phyloP scores from a whole-genome alignment of 2,888 invertebrate species.

The Microctonus aethiopoides region DNA sequence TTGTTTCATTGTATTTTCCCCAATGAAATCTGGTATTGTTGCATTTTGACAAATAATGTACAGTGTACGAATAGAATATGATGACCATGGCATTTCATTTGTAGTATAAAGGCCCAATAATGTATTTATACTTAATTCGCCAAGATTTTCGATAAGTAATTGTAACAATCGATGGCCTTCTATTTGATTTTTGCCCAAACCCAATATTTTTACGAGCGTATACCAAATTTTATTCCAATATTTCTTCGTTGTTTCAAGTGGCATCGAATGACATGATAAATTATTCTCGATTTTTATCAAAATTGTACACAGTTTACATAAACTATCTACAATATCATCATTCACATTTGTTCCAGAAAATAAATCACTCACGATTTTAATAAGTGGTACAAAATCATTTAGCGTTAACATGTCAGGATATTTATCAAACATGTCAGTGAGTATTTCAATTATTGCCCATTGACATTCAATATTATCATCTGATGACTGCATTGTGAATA shows the following conservation, averaged over 20 bases:
- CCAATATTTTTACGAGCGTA: slow-evolving; percentile 66
- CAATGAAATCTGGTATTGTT: slow-evolving; percentile 53
- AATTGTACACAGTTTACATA: slow-evolving; percentile 60
- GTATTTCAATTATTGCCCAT: slow-evolving; percentile 66
- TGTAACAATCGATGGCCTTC: slow-evolving; percentile 66
- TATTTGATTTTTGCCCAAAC: slow-evolving; percentile 66
- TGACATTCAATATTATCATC: slow-evolving; percentile 59
- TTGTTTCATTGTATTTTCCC: slow-evolving; percentile 38
- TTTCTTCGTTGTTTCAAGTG: slow-evolving; percentile 46
- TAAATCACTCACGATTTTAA: slow-evolving; percentile 63
- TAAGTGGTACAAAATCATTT: slow-evolving; percentile 60
- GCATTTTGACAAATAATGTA: slow-evolving; percentile 59
- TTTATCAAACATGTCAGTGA: slow-evolving; percentile 60
- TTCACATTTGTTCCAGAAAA: slow-evolving; percentile 55
- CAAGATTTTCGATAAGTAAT: slow-evolving; percentile 60
- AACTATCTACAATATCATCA: slow-evolving; percentile 56
- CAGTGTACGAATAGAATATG: slow-evolving; percentile 63
- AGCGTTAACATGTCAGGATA: slow-evolving; percentile 65
- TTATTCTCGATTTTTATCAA: slow-evolving; percentile 57
- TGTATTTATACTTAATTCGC: slow-evolving; percentile 56
- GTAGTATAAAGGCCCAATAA: slow-evolving; percentile 65
- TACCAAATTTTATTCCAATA: slow-evolving; percentile 65
- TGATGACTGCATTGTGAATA: slow-evolving; percentile 55
- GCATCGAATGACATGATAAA: slow-evolving; percentile 34
- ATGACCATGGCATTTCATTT: slow-evolving; percentile 62